Percentiles rank a stretch among this genome's conserved stretches.
Evolutionary conservation across 1,140 invertebrate genomes (phyloP).

Genomic region (Choristoneura fumiferana): DNA sequence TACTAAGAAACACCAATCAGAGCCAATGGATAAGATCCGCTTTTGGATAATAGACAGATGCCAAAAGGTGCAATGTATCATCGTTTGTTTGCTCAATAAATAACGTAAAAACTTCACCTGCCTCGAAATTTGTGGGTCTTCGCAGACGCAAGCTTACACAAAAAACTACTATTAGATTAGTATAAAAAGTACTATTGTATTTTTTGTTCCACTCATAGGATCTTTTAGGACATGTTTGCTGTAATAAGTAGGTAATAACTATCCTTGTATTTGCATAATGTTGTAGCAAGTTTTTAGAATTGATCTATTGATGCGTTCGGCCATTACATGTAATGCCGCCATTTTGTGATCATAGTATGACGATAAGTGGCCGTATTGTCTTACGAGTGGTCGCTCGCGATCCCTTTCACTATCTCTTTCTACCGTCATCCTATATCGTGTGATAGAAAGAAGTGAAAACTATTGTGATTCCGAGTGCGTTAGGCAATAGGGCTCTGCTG

Average conservation of each 20-base stretch:
- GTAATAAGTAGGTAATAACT: not conserved
- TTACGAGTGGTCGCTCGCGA: no score
- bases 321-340: no score
- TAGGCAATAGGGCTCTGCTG: no score
- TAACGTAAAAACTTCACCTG: slow-evolving; percentile 7
- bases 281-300: no score
- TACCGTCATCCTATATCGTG: no score
- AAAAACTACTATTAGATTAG: not conserved
- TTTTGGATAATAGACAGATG: not conserved
- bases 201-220: not conserved
- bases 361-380: no score
- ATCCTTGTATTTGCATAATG: no score
- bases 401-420: no score
- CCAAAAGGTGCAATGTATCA: slow-evolving; percentile 10
- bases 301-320: no score
- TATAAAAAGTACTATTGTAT: not conserved
- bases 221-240: not conserved
- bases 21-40: not conserved
- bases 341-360: no score
- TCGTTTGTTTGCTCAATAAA: not conserved
- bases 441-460: no score
- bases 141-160: not conserved
- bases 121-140: not conserved
- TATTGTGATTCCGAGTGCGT: no score
- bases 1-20: not conserved